phyloP scores from a whole-genome alignment of 2,797 vertebrate species.

The Tolypeutes matacus region DNA sequence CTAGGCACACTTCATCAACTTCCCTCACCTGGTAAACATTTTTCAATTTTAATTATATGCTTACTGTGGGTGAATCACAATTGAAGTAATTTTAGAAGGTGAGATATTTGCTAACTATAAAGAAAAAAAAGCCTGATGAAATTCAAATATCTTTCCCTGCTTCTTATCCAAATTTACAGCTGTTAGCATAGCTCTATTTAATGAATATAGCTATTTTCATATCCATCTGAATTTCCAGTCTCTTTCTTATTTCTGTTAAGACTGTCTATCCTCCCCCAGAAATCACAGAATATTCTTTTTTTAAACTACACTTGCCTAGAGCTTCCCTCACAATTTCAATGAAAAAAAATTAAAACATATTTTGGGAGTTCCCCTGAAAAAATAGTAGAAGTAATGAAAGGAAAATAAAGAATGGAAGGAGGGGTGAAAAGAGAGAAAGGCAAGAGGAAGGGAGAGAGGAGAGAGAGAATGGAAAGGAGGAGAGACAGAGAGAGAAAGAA shows the following conservation, averaged over 20 bases:
- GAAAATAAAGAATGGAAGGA: neutral
- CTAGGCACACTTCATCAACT: conserved; percentile 59
- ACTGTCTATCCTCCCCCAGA: conserved; percentile 63
- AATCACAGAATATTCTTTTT: conserved; percentile 72
- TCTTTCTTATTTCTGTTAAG: conserved; percentile 72
- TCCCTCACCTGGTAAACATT: conserved; percentile 76
- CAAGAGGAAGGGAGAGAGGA: too few species aligned
- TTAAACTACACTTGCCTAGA: conserved; percentile 61
- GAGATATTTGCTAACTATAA: conserved; percentile 76
- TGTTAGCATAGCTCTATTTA: conserved; percentile 75
- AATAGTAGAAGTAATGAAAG: neutral
- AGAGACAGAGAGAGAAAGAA: neutral
- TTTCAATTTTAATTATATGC: conserved; percentile 76
- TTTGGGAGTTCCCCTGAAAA: conserved; percentile 73
- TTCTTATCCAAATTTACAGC: conserved; percentile 80
- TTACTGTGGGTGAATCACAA: conserved; percentile 81
- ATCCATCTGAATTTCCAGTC: conserved; percentile 57
- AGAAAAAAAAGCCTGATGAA: conserved; percentile 70
- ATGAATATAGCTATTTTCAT: conserved; percentile 76
- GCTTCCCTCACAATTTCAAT: conserved; percentile 55
- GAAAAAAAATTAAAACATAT: conserved; percentile 3
- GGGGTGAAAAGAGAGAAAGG: neutral
- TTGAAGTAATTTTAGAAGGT: conserved; percentile 82
- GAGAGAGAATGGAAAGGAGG: too few species aligned
- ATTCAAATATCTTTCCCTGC: conserved; percentile 75